Percentiles rank a stretch among this genome's conserved stretches.
phyloP scores from a whole-genome alignment of 1,140 invertebrate species.

The Dolichoris vasculosae region DNA sequence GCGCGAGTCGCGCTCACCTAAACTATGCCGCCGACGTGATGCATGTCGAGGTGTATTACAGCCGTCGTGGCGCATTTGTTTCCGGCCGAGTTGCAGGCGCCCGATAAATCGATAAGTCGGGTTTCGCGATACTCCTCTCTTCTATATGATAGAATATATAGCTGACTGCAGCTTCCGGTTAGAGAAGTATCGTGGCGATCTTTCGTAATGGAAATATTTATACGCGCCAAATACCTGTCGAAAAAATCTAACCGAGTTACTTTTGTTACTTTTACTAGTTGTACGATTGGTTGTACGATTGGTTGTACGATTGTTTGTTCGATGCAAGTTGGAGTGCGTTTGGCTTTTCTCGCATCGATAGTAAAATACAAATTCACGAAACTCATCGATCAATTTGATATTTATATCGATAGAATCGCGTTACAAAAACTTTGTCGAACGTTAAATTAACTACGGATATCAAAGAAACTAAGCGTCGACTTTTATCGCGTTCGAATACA shows the following conservation, averaged over 20 bases:
- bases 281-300: too few relatives aligned
- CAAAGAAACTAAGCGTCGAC: neutral
- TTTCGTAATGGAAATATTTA: neutral
- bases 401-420: too few relatives aligned
- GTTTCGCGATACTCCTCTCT: neutral
- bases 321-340: too few relatives aligned
- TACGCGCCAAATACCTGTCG: too few relatives aligned
- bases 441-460: neutral
- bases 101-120: conserved; percentile 31
- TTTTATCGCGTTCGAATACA: neutral
- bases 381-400: too few relatives aligned
- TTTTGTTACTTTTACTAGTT: too few relatives aligned
- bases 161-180: neutral
- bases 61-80: neutral
- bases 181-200: neutral
- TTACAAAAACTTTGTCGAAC: too few relatives aligned
- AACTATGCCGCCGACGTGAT: neutral
- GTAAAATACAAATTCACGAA: too few relatives aligned
- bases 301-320: too few relatives aligned
- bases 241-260: too few relatives aligned
- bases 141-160: neutral
- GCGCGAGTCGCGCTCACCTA: neutral
- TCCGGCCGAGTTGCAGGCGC: conserved; percentile 6
- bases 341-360: neutral
- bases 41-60: neutral